Evolutionary conservation across 2,888 invertebrate species (phyloP).

Genomic region (Synergus gifuensis): DNA sequence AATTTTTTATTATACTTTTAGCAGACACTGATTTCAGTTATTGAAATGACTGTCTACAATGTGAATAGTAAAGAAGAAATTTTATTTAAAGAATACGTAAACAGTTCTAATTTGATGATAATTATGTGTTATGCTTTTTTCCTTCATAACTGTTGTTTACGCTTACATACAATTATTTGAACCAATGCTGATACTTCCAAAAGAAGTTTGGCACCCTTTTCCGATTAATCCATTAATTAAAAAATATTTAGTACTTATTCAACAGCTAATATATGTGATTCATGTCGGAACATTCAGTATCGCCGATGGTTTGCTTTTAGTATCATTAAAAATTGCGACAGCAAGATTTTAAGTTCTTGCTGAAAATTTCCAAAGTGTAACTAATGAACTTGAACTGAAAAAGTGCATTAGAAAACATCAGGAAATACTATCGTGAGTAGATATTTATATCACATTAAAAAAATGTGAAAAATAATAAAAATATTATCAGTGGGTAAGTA

Average conservation of each 20-base stretch:
- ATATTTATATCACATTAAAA: background rate
- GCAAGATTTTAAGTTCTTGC: conserved; percentile 14
- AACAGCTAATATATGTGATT: conserved; percentile 14
- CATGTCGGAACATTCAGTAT: background rate
- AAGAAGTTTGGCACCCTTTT: conserved; percentile 21
- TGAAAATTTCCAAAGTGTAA: background rate
- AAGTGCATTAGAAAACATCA: conserved; percentile 17
- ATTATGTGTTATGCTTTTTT: background rate
- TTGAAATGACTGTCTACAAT: background rate
- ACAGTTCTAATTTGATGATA: background rate
- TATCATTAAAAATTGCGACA: background rate
- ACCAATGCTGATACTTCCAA: conserved; percentile 6
- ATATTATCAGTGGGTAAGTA: background rate
- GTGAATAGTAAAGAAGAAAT: conserved; percentile 17
- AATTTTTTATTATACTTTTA: background rate
- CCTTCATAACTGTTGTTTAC: background rate
- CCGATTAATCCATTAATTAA: background rate
- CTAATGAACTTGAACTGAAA: background rate
- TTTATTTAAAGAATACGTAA: conserved; percentile 21
- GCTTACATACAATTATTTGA: background rate
- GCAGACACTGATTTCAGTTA: background rate
- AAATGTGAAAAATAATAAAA: background rate
- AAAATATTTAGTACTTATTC: background rate
- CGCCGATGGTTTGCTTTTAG: background rate
- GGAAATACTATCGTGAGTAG: conserved; percentile 17